Percentiles rank a stretch among this genome's conserved stretches.
Conservation (phyloP, 2,888 invertebrate species). For the Lepas anatifera region DNA sequence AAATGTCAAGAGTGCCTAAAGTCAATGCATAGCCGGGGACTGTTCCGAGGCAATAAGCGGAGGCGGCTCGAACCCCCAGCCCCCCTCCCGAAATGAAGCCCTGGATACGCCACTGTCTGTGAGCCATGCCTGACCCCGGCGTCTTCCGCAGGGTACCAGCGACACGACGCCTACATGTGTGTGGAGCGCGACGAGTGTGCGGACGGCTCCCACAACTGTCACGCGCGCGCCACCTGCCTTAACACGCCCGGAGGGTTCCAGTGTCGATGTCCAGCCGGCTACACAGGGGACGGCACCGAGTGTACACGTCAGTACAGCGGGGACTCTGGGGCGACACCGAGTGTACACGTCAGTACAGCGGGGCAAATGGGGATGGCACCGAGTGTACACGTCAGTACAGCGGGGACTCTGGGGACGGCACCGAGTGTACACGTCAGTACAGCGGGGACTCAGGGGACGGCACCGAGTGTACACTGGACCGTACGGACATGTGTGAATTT, state of each 20-base stretch:
- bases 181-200: constrained; percentile 68
- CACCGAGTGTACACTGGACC: no score
- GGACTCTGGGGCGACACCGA: constrained; percentile 59
- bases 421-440: no score
- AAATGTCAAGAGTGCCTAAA: no score
- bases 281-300: constrained; percentile 55
- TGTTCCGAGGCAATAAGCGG: no score
- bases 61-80: no score
- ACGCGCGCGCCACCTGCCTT: constrained; percentile 59
- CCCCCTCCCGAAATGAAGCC: no score
- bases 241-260: constrained; percentile 66
- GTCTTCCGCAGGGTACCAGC: constrained; percentile 48
- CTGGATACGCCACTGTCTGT: not conserved
- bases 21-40: no score
- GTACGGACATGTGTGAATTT: no score
- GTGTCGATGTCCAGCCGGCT: constrained; percentile 57
- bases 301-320: constrained; percentile 56
- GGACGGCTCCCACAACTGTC: constrained; percentile 56
- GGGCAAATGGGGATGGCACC: constrained; percentile 60
- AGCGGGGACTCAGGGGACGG: no score
- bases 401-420: no score
- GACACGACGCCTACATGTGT: constrained; percentile 61
- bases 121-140: not conserved
- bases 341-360: constrained; percentile 61
- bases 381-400: constrained; percentile 70